These are phyloP conservation scores for Myopa testacea DNA, from an alignment of 2,888 invertebrate genomes.

Conservation along the genomic window DNA sequence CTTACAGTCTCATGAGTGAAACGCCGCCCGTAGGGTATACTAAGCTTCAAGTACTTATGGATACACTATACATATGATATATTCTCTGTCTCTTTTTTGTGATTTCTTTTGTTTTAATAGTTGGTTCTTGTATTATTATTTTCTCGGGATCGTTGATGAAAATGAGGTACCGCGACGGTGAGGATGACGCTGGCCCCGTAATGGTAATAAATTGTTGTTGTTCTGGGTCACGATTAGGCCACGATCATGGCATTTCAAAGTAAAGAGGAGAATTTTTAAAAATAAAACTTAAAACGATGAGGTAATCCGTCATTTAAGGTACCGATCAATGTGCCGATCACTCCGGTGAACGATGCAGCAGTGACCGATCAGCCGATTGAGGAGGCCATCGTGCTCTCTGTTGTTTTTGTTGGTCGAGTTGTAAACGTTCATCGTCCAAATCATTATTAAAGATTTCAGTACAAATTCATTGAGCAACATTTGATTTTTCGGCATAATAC, in stretches of 20 bases:
- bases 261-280: not conserved
- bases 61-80: too few species aligned
- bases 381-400: not conserved
- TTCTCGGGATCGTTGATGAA: too few species aligned
- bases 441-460: too few species aligned
- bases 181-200: not conserved
- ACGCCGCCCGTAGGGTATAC: not conserved
- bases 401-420: not conserved
- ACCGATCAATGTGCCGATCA: not conserved
- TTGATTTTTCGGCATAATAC: too few species aligned
- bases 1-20: not conserved
- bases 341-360: not conserved
- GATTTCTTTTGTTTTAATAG: not conserved
- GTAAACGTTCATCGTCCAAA: not conserved
- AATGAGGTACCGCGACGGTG: not conserved
- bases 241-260: conserved; percentile 16
- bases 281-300: not conserved
- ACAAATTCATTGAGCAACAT: too few species aligned
- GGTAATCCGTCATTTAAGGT: not conserved
- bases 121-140: too few species aligned
- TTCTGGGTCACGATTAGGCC: conserved; percentile 43
- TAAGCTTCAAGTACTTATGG: not conserved
- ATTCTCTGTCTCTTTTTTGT: not conserved
- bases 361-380: not conserved
- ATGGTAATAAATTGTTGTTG: conserved; percentile 42